These are phyloP conservation scores for Pilophorus perplexus DNA, from an alignment of 2,888 invertebrate genomes.

Conservation along the genomic window DNA sequence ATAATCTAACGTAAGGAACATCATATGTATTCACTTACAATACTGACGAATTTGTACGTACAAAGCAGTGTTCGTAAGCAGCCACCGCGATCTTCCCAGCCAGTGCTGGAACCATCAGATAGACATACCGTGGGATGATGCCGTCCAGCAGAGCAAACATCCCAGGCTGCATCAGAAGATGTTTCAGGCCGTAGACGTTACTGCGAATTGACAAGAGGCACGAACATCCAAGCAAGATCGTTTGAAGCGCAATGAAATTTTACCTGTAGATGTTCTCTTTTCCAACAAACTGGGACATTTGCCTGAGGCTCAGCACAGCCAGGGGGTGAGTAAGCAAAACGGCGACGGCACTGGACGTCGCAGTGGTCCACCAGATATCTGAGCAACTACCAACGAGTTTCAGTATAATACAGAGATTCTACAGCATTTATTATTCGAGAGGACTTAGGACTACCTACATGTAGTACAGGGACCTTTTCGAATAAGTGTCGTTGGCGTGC, in stretches of 20 bases:
- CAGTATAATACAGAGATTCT: no score
- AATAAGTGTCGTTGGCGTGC: background rate
- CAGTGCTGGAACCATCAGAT: background rate
- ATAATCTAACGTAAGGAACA: no score
- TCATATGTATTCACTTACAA: no score
- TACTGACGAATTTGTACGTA: no score
- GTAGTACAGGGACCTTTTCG: background rate
- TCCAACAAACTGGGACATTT: conserved; percentile 20
- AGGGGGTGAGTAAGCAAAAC: conserved; percentile 13
- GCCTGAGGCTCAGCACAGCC: conserved; percentile 5
- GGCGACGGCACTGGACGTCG: conserved; percentile 9
- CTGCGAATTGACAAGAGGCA: background rate
- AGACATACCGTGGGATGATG: conserved; percentile 7
- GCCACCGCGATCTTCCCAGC: background rate
- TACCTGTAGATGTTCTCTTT: conserved; percentile 19
- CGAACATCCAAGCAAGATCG: background rate
- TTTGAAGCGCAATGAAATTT: background rate
- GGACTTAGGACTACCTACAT: background rate
- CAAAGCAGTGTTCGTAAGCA: conserved; percentile 12
- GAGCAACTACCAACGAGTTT: no score
- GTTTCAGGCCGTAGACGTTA: background rate
- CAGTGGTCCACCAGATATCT: conserved; percentile 9
- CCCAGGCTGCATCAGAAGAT: conserved; percentile 5
- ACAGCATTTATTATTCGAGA: background rate
- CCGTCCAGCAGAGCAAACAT: conserved; percentile 8